Evolutionary conservation across 2,113 vertebrate species (phyloP).

Genomic region (Apteryx mantelli): DNA sequence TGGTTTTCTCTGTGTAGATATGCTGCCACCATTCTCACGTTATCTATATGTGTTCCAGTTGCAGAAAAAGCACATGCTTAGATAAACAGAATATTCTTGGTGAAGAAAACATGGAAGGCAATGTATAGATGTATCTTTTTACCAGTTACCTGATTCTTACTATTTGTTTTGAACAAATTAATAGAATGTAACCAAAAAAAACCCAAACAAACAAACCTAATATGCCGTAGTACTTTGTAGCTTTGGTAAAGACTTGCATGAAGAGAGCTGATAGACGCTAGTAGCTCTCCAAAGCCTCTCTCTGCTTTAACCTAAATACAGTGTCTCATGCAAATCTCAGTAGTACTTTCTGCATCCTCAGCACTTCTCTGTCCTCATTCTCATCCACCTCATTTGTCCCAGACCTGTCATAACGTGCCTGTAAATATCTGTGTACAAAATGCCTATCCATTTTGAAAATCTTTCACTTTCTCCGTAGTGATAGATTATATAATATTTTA

Average conservation of each 20-base stretch:
- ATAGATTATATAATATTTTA: background rate
- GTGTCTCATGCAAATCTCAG: background rate
- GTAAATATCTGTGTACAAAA: background rate
- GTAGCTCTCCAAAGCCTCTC: background rate
- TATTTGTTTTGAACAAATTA: background rate
- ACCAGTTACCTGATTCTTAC: background rate
- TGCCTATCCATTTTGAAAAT: background rate
- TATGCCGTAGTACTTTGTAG: rapidly evolving
- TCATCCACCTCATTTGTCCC: background rate
- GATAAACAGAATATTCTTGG: background rate
- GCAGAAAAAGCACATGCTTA: background rate
- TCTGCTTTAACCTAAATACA: background rate
- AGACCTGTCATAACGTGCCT: background rate
- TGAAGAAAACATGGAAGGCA: background rate
- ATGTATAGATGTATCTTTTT: background rate
- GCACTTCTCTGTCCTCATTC: background rate
- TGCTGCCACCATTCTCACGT: background rate
- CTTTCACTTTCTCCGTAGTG: background rate
- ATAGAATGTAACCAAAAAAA: background rate
- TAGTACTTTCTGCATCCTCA: background rate
- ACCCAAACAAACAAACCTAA: background rate
- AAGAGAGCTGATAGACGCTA: background rate
- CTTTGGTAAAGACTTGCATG: background rate
- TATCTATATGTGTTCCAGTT: background rate
- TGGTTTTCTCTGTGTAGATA: background rate